A percentile compares a stretch with the other conserved stretches of the same genome.
Conservation (phyloP, 2,888 invertebrate genomes). For the Amiota minor region DNA sequence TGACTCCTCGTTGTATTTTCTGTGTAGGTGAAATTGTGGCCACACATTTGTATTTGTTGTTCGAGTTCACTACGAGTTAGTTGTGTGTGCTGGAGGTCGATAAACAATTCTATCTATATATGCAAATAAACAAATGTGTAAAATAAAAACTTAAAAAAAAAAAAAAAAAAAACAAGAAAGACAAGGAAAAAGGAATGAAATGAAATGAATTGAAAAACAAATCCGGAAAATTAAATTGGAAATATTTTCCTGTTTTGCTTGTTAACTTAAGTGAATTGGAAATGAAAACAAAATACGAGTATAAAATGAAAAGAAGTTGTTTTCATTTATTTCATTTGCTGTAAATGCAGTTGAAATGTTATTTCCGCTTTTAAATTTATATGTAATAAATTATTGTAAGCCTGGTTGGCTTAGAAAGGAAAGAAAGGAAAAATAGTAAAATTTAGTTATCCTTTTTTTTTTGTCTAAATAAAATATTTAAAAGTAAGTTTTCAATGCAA, state of each 20-base stretch:
- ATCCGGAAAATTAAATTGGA: conserved; percentile 34
- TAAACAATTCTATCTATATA: conserved; percentile 24
- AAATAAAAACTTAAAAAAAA: conserved; percentile 13
- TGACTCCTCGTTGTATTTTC: neutral
- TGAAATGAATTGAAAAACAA: conserved; percentile 5
- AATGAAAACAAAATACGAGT: conserved; percentile 42
- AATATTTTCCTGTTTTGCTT: neutral
- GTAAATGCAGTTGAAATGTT: conserved; percentile 1
- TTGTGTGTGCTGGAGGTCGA: conserved; percentile 6
- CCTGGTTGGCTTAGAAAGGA: no score
- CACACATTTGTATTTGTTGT: conserved; percentile 1
- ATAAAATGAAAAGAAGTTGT: conserved; percentile 20
- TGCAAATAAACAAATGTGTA: conserved; percentile 15
- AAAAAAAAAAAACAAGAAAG: neutral
- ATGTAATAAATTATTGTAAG: no score
- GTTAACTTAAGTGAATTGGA: conserved; percentile 32
- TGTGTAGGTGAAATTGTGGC: neutral
- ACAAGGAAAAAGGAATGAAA: neutral
- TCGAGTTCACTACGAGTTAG: neutral
- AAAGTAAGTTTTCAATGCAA: no score
- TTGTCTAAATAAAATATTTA: neutral
- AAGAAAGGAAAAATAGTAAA: no score
- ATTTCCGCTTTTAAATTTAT: no score
- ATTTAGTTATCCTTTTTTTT: no score
- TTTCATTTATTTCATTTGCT: conserved; percentile 39